These are phyloP conservation scores for Helarctos malayanus DNA, from an alignment of 2,797 vertebrate genomes.

Conservation along the genomic window DNA sequence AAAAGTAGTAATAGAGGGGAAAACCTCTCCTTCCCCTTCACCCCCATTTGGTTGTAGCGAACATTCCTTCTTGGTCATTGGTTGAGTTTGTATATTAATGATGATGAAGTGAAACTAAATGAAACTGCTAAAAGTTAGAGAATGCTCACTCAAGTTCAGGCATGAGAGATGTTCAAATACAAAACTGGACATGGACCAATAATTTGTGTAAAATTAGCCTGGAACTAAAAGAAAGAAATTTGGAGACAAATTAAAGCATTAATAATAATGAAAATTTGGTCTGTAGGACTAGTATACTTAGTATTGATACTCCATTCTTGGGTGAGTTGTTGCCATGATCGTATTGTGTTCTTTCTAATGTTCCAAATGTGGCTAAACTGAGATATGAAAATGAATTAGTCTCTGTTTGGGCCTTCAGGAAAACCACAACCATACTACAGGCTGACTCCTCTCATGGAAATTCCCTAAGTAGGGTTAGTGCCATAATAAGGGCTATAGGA, in stretches of 20 bases:
- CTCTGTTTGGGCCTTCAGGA: not conserved
- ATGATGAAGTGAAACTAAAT: not conserved
- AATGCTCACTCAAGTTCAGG: not conserved
- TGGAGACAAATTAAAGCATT: not conserved
- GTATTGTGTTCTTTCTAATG: not conserved
- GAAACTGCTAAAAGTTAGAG: constrained; percentile 20
- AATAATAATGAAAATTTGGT: not conserved
- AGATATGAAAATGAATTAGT: not conserved
- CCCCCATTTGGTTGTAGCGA: not conserved
- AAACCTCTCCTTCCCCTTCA: not conserved
- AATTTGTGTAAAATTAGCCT: constrained; percentile 40
- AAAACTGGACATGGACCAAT: not conserved
- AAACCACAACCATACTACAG: not conserved
- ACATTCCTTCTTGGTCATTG: not conserved
- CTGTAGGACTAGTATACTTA: not conserved
- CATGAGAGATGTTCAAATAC: not conserved
- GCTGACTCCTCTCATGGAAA: not conserved
- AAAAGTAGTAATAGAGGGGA: not conserved
- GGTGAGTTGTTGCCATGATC: not conserved
- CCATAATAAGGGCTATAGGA: not conserved
- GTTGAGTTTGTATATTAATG: not conserved
- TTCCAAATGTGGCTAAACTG: not conserved
- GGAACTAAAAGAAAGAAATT: not conserved
- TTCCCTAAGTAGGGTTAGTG: not conserved
- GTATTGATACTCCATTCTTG: not conserved